A percentile compares a stretch with the other conserved stretches of the same genome.
Evolutionary conservation across 2,888 invertebrate species (phyloP).

Genomic region (Hyalella azteca): DNA sequence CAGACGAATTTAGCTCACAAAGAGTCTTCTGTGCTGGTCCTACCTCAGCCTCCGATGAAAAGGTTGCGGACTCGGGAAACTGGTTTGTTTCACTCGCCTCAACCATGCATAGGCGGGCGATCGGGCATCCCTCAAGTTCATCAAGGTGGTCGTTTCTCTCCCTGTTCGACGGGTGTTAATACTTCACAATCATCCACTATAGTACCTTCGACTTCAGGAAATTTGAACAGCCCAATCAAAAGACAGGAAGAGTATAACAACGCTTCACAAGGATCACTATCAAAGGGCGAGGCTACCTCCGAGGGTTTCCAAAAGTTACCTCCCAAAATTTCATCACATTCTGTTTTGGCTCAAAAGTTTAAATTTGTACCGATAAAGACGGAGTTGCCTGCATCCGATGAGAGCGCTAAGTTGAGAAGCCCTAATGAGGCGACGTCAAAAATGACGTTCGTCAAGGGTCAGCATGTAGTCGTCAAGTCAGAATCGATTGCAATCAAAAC

Average conservation of each 20-base stretch:
- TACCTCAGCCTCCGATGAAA: not conserved
- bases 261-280: not conserved
- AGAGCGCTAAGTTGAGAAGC: not conserved
- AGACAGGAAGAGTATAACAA: not conserved
- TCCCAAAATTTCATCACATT: not conserved
- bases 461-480: not conserved
- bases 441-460: slow-evolving; percentile 4
- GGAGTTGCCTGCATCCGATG: not conserved
- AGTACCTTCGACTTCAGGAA: not conserved
- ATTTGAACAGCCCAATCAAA: not conserved
- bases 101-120: not conserved
- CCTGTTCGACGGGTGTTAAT: not conserved
- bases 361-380: slow-evolving; percentile 27
- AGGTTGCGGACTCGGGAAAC: not conserved
- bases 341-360: not conserved
- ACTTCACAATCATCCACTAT: not conserved
- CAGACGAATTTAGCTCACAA: not conserved
- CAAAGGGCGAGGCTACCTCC: not conserved
- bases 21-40: not conserved
- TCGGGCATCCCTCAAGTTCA: not conserved
- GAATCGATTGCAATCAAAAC: not conserved
- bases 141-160: not conserved
- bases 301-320: too few relatives aligned
- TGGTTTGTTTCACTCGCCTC: not conserved
- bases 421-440: not conserved